These are phyloP conservation scores for Elegia similella DNA, from an alignment of 2,888 invertebrate genomes.

Conservation along the genomic window DNA sequence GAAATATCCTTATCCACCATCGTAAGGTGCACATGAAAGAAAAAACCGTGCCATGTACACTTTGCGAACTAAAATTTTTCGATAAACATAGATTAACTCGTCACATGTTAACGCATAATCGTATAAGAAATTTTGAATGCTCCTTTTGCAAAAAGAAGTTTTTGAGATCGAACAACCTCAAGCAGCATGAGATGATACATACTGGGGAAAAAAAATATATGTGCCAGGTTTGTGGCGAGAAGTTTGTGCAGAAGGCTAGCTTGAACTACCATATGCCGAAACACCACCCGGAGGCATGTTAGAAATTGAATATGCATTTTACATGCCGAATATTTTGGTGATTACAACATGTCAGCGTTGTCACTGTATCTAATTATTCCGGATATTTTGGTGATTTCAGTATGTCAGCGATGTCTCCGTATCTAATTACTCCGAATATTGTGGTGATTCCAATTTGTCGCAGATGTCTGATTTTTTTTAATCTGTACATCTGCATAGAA, in stretches of 20 bases:
- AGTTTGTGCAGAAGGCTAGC: slow-evolving; percentile 38
- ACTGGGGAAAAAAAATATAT: slow-evolving; percentile 29
- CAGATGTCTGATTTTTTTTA: too few species aligned
- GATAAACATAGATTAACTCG: slow-evolving; percentile 5
- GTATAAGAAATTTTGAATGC: slow-evolving; percentile 37
- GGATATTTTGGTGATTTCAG: too few species aligned
- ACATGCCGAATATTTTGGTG: too few species aligned
- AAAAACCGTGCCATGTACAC: slow-evolving; percentile 46
- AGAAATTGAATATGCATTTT: background rate
- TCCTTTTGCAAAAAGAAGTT: slow-evolving; percentile 43
- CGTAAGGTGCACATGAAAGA: slow-evolving; percentile 27
- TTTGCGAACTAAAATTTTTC: slow-evolving; percentile 26
- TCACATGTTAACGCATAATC: slow-evolving; percentile 32
- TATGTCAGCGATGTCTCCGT: too few species aligned
- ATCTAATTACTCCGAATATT: too few species aligned
- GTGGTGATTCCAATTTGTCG: too few species aligned
- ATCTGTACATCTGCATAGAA: too few species aligned
- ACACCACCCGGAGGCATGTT: slow-evolving; percentile 29
- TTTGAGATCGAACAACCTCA: slow-evolving; percentile 23
- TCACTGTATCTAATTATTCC: too few species aligned
- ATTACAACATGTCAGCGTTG: background rate
- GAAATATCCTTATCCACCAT: slow-evolving; percentile 17
- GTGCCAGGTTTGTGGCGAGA: slow-evolving; percentile 34
- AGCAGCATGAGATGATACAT: slow-evolving; percentile 32
- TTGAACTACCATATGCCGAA: slow-evolving; percentile 39